A percentile compares a stretch with the other conserved stretches of the same genome.
Conservation (phyloP, 1,140 invertebrate species). For the Caligus rogercresseyi region DNA sequence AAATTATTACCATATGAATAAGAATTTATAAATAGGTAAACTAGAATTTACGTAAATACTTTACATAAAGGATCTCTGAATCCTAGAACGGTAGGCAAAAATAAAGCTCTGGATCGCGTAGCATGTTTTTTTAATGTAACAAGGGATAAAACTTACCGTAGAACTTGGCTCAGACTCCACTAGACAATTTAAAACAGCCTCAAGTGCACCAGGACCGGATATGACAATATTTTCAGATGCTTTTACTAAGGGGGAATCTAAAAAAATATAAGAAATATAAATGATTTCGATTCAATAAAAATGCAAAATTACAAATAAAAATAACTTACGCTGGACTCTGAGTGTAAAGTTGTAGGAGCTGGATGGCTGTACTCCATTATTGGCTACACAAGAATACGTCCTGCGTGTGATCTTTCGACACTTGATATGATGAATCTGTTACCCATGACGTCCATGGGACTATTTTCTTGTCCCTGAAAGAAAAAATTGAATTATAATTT, state of each 20-base stretch:
- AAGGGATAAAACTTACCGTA: neutral
- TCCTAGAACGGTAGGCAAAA: no score
- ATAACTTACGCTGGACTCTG: neutral
- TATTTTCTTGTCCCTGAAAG: neutral
- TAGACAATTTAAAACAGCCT: neutral
- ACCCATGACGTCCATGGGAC: neutral
- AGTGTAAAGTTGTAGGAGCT: neutral
- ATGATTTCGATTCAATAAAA: no score
- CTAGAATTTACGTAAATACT: no score
- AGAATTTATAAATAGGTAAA: no score
- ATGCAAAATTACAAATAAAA: no score
- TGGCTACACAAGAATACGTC: neutral
- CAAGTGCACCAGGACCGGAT: neutral
- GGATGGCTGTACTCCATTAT: neutral
- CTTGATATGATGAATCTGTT: neutral
- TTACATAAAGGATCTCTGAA: no score
- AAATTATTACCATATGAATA: no score
- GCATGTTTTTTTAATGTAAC: no score
- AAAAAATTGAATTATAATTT: neutral
- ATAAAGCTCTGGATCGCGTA: no score
- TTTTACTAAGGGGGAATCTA: neutral
- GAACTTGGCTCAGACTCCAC: neutral
- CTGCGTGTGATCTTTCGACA: neutral
- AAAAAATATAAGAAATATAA: neutral
- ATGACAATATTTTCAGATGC: neutral